These are phyloP conservation scores for Tragelaphus buxtoni DNA, from an alignment of 2,113 vertebrate genomes.

Conservation along the genomic window DNA sequence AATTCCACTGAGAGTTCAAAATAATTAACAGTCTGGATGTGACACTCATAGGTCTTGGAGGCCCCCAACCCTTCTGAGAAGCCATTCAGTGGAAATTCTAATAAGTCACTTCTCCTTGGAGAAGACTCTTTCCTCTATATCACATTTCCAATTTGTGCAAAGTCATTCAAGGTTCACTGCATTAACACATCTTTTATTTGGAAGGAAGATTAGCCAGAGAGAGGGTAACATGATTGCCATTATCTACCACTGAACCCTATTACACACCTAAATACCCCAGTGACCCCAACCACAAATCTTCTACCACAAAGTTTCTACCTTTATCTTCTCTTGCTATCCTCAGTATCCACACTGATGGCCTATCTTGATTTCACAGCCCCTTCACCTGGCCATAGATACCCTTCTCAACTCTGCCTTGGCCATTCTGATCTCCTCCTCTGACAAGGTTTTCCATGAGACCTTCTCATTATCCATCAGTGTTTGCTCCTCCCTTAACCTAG, in stretches of 20 bases:
- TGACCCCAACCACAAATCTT: not conserved
- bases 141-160: not conserved
- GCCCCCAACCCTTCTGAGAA: not conserved
- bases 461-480: not conserved
- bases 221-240: not conserved
- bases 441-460: not conserved
- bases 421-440: not conserved
- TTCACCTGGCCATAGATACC: not conserved
- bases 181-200: not conserved
- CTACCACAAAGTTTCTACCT: not conserved
- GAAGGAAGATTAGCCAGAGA: not conserved
- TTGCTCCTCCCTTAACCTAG: not conserved
- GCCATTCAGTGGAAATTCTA: not conserved
- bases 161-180: not conserved
- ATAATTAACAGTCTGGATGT: constrained; percentile 6
- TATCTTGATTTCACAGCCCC: not conserved
- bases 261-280: not conserved
- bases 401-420: not conserved
- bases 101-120: not conserved
- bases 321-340: not conserved
- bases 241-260: too few relatives aligned
- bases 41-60: not conserved
- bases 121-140: not conserved
- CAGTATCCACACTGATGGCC: not conserved
- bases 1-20: not conserved